A percentile compares a stretch with the other conserved stretches of the same genome.
Evolutionary conservation across 2,888 invertebrate genomes (phyloP).

Genomic region (Tetheella fluctuosa): DNA sequence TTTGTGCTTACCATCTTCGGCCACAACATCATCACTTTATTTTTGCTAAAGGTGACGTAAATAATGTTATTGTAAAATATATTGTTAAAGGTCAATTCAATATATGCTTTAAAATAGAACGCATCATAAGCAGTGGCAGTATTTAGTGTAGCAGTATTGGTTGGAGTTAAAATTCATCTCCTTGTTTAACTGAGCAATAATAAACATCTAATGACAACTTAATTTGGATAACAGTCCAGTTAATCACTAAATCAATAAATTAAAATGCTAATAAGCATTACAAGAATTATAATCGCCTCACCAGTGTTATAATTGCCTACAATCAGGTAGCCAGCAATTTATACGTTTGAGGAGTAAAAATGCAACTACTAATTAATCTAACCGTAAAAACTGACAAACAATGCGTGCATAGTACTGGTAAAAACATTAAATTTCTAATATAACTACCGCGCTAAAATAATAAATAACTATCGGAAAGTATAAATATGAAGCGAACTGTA

Average conservation of each 20-base stretch:
- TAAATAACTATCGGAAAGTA: background rate
- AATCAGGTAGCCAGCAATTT: slow-evolving; percentile 4
- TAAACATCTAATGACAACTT: background rate
- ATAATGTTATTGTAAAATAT: too few species aligned
- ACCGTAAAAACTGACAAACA: background rate
- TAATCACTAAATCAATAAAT: background rate
- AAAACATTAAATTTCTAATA: background rate
- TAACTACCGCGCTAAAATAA: background rate
- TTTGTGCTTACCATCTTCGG: too few species aligned
- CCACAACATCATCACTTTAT: too few species aligned
- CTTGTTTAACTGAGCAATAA: background rate
- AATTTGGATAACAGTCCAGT: background rate
- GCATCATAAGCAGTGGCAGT: too few species aligned
- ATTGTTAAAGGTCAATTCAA: too few species aligned
- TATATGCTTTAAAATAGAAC: too few species aligned
- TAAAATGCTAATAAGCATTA: background rate
- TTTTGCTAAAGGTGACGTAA: too few species aligned
- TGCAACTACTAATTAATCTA: background rate
- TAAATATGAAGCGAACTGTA: background rate
- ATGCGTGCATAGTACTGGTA: background rate
- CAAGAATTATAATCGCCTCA: background rate
- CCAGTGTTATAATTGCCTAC: background rate
- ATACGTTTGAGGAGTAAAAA: background rate
- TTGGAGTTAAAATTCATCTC: background rate
- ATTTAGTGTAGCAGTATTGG: too few species aligned